Base-by-base conservation (phyloP, 2,888 invertebrate genomes). In the Agrotis exclamationis region DNA sequence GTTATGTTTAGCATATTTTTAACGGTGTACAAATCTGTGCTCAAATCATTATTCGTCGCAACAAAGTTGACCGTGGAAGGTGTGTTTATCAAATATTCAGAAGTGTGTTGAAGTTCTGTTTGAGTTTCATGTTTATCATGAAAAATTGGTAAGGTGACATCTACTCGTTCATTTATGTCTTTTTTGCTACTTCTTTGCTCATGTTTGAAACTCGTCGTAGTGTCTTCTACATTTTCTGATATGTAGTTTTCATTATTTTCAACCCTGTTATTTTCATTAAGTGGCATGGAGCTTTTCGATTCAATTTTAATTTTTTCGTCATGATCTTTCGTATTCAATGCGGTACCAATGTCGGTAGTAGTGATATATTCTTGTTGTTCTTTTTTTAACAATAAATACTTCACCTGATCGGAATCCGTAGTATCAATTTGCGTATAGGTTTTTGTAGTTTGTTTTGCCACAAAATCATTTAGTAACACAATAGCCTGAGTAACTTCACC, bases 391-490 rank as follows among this genome's bases (percentile, higher is more conserved):
- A 28, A 20, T 16, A 13, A n/a, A 20, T 45, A 45, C 2, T 28
- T 22, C 62, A 39, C 44, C 3, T 44, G 11, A 6, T 22, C 50
- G 7, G 28, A 50, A 4, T 57, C 44, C 50, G 33, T 39, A 39
- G 28, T 66, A 57, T 75, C 50, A 47, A 9, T 16, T 51, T 75
- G 50, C 0, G 58, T 16, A 63, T 64, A 47, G 22, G 57, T 64
- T 48, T 75, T 71, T 53, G 80, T 84, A 33, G 76, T 74, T 80
- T 85, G 86, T 60, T 84, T 87, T 3, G 77, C 79, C 7, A 84
- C 74, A 62, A 85, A 85, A 68, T 82, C 67, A 44, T 83, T 85
- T 1, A 78, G 79, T 57, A 75, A 65, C 53, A 73, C 51, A 28
- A 74, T 80, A 22, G 84, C 84, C 51, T 51, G 70, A 57, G 82